A percentile compares a stretch with the other conserved stretches of the same genome.
These are phyloP conservation scores for Oppia nitens DNA, from an alignment of 1,140 invertebrate genomes.

Conservation along the genomic window DNA sequence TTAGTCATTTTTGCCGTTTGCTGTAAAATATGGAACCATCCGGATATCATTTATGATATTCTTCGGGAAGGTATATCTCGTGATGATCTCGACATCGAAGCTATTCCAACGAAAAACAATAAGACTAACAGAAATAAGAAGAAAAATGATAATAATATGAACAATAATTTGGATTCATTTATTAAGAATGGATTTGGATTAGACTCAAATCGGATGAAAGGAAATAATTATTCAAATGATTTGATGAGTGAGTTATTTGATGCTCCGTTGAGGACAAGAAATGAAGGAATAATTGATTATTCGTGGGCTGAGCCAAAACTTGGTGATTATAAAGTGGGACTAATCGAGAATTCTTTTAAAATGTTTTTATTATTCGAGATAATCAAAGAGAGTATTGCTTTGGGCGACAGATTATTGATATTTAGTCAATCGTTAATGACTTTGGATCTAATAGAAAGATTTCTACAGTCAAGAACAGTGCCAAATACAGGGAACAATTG, in stretches of 20 bases:
- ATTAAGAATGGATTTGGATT: neutral
- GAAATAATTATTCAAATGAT: neutral
- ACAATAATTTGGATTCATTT: neutral
- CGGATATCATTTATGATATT: constrained; percentile 85
- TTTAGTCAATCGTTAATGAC: constrained; percentile 95
- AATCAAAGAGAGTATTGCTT: constrained; percentile 63
- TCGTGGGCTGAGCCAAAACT: constrained; percentile 57
- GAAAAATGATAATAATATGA: neutral
- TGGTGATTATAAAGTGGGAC: constrained; percentile 66
- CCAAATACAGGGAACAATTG: constrained; percentile 46
- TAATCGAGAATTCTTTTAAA: constrained; percentile 87
- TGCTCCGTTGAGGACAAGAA: neutral
- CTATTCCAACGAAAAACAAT: constrained; percentile 4
- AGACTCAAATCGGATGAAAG: neutral
- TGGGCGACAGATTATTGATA: constrained; percentile 80
- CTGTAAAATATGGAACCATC: constrained; percentile 99
- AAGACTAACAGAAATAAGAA: neutral
- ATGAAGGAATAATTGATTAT: neutral
- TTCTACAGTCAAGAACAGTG: constrained; percentile 59
- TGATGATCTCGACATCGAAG: constrained; percentile 70
- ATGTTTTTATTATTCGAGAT: constrained; percentile 87
- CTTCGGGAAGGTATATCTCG: constrained; percentile 51
- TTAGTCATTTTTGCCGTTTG: constrained; percentile 95
- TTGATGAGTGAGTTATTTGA: neutral
- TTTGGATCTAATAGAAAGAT: constrained; percentile 90